phyloP scores from a whole-genome alignment of 2,797 vertebrate genomes.

The Scyliorhinus canicula region DNA sequence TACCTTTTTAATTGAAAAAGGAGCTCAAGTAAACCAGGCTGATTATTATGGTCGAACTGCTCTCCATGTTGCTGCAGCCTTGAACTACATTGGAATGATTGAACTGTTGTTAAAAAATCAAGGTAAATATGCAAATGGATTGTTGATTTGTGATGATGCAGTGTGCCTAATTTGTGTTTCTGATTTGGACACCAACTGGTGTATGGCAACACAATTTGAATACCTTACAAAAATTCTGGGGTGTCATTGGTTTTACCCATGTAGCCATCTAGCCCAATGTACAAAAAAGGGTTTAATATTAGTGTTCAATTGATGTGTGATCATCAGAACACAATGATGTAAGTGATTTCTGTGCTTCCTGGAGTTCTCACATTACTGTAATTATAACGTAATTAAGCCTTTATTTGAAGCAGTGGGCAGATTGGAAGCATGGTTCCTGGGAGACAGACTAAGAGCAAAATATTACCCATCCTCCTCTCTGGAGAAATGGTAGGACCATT shows the following conservation, averaged over 20 bases:
- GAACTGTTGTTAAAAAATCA: conserved; percentile 52
- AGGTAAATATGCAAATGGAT: conserved; percentile 42
- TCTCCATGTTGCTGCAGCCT: conserved; percentile 56
- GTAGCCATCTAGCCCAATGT: not conserved
- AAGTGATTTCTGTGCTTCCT: not conserved
- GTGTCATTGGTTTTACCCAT: not conserved
- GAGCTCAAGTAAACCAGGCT: conserved; percentile 47
- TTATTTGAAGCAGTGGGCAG: not conserved
- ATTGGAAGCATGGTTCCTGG: not conserved
- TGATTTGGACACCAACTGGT: not conserved
- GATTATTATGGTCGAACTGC: conserved; percentile 57
- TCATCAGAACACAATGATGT: not conserved
- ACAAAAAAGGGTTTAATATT: not conserved
- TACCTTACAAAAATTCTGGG: not conserved
- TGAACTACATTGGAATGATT: conserved; percentile 60
- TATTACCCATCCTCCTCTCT: not conserved
- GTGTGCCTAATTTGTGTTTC: not conserved
- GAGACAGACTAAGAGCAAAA: not conserved
- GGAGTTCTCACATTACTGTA: not conserved
- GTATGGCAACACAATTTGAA: not conserved
- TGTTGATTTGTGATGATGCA: not conserved
- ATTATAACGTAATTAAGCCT: not conserved
- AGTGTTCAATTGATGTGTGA: not conserved
- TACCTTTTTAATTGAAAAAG: conserved; percentile 58
- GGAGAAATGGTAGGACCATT: not conserved